Evolutionary conservation across 35 echinoderm and acorn worm genomes (phyloP).

Genomic region (Amphiura filiformis): DNA sequence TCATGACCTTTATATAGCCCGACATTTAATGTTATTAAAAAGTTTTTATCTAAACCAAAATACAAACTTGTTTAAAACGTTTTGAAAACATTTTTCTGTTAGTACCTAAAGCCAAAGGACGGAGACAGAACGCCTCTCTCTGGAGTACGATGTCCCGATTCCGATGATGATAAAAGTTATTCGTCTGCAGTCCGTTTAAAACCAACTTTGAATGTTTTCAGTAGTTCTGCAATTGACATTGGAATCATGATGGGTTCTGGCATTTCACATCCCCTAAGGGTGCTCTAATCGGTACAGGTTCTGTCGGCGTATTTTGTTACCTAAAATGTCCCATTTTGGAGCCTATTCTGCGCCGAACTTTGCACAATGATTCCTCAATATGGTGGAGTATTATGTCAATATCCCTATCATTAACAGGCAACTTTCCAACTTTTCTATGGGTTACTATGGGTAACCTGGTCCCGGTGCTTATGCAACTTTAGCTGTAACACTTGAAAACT

Average conservation of each 20-base stretch:
- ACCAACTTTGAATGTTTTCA: conserved; percentile 13
- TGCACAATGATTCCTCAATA: conserved; percentile 52
- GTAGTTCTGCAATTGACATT: conserved; percentile 32
- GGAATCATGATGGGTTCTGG: conserved; percentile 72
- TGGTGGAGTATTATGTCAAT: conserved; percentile 64
- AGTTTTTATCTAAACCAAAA: no score
- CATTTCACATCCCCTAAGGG: conserved; percentile 77
- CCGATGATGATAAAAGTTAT: background rate
- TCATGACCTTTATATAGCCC: no score
- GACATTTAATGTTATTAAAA: no score
- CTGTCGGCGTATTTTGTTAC: conserved; percentile 58
- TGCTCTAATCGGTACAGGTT: conserved; percentile 43
- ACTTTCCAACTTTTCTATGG: conserved; percentile 69
- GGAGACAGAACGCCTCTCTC: no score
- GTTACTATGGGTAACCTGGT: conserved; percentile 56
- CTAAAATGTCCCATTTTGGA: conserved; percentile 47
- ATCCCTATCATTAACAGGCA: conserved; percentile 45
- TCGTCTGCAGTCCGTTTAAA: conserved; percentile 17
- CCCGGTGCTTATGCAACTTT: conserved; percentile 52
- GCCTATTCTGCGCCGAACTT: conserved; percentile 78
- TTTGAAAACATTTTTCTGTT: no score
- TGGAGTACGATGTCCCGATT: background rate
- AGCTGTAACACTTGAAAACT: conserved; percentile 76
- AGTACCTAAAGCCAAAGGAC: no score
- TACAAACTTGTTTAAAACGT: no score